Percentiles rank a stretch among this genome's conserved stretches.
phyloP scores from a whole-genome alignment of 64 coral and sea anemone species.

The Porites lutea region DNA sequence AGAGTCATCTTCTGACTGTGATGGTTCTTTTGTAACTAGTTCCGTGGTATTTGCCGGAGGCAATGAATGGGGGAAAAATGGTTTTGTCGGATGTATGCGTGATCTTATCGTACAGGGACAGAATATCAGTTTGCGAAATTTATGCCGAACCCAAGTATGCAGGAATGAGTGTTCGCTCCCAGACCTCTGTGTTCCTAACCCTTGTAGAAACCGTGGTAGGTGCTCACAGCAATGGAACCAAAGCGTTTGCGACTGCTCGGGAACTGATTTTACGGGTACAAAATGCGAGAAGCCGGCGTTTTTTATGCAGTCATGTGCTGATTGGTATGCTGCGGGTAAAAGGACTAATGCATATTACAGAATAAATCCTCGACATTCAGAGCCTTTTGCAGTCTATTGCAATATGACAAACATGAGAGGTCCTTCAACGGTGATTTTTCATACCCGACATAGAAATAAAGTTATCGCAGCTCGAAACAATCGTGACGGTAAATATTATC shows the following conservation, averaged over 20 bases:
- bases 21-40: conserved; percentile 62
- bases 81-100: conserved; percentile 88
- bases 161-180: conserved; percentile 20
- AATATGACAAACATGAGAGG: conserved; percentile 71
- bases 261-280: conserved; percentile 58
- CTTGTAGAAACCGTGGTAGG: conserved; percentile 76
- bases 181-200: conserved; percentile 85
- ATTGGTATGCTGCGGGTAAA: conserved; percentile 72
- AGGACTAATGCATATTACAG: conserved; percentile 53
- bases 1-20: not conserved
- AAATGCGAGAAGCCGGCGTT: conserved; percentile 70
- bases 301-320: conserved; percentile 76
- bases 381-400: conserved; percentile 76
- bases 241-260: conserved; percentile 64
- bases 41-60: conserved; percentile 57
- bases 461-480: conserved; percentile 50
- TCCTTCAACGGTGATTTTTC: conserved; percentile 74
- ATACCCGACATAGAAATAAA: conserved; percentile 25
- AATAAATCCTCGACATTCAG: conserved; percentile 57
- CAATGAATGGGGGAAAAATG: not conserved
- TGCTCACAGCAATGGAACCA: conserved; percentile 42
- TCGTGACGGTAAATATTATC: conserved; percentile 1
- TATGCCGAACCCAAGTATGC: conserved; percentile 4
- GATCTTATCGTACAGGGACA: conserved; percentile 63
- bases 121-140: conserved; percentile 24